Conservation (phyloP, 2,797 vertebrate species). For the Helostoma temminkii region DNA sequence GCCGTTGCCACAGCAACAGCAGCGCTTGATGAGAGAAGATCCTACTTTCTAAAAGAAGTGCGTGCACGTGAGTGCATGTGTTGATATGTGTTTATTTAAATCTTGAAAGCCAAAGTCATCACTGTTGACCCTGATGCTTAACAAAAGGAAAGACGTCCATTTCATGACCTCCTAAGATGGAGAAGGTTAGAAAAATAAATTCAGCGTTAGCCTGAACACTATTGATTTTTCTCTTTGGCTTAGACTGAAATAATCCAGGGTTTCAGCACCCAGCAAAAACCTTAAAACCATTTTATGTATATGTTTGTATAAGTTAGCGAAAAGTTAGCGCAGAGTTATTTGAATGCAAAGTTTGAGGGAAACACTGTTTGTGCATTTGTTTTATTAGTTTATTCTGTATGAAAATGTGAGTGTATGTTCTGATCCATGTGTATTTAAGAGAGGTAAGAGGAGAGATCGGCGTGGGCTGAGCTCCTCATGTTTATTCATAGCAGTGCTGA, state of each 20-base stretch:
- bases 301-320: neutral
- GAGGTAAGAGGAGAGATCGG: constrained; percentile 57
- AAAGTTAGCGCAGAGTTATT: neutral
- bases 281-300: neutral
- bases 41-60: constrained; percentile 55
- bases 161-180: constrained; percentile 37
- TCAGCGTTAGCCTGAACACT: neutral
- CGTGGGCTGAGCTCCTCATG: constrained; percentile 76
- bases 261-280: neutral
- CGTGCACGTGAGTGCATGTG: neutral
- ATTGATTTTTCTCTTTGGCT: constrained; percentile 31
- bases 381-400: neutral
- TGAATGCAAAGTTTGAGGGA: neutral
- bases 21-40: constrained; percentile 67
- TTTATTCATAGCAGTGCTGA: constrained; percentile 80
- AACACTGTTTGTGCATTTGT: neutral
- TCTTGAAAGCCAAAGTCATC: constrained; percentile 52
- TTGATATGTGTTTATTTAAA: constrained; percentile 49
- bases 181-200: constrained; percentile 34
- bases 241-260: constrained; percentile 1
- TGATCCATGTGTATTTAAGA: constrained; percentile 50
- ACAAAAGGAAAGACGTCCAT: constrained; percentile 30
- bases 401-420: constrained; percentile 3
- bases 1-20: constrained; percentile 79
- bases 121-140: constrained; percentile 54